Percentiles rank a stretch among this genome's conserved stretches.
These are phyloP conservation scores for Rhadinocentrus ornatus DNA, from an alignment of 2,797 vertebrate genomes.

Conservation along the genomic window DNA sequence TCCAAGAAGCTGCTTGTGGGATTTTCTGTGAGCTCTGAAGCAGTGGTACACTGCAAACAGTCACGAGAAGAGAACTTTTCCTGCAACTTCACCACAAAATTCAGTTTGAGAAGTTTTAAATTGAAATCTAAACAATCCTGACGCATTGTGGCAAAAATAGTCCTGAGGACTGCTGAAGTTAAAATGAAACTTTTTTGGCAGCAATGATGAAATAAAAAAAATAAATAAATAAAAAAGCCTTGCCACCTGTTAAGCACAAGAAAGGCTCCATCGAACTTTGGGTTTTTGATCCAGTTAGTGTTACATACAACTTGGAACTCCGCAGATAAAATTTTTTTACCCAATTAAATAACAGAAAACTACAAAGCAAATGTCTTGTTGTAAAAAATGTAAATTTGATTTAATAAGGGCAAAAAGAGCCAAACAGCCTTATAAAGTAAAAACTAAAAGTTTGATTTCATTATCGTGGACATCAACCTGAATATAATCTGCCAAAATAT, in stretches of 20 bases:
- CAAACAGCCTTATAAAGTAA: background rate
- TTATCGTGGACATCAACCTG: background rate
- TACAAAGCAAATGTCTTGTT: background rate
- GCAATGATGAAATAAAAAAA: too few species aligned
- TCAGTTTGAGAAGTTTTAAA: background rate
- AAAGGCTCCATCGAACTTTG: background rate
- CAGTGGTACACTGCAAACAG: background rate
- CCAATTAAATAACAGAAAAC: background rate
- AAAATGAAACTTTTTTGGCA: background rate
- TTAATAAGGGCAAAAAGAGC: background rate
- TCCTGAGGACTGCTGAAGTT: background rate
- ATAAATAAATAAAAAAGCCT: too few species aligned
- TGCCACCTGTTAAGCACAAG: background rate
- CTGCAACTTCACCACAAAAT: background rate
- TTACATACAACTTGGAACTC: background rate
- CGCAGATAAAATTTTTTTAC: background rate
- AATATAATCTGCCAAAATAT: background rate
- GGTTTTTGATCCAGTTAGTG: background rate
- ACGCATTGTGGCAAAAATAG: background rate
- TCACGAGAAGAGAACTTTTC: background rate
- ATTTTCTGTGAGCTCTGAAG: background rate
- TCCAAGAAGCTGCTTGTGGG: background rate
- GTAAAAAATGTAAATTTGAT: background rate
- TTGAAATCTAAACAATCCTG: background rate
- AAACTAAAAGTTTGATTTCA: background rate